phyloP scores from a whole-genome alignment of 1,140 invertebrate species.

The Drosophila saltans region DNA sequence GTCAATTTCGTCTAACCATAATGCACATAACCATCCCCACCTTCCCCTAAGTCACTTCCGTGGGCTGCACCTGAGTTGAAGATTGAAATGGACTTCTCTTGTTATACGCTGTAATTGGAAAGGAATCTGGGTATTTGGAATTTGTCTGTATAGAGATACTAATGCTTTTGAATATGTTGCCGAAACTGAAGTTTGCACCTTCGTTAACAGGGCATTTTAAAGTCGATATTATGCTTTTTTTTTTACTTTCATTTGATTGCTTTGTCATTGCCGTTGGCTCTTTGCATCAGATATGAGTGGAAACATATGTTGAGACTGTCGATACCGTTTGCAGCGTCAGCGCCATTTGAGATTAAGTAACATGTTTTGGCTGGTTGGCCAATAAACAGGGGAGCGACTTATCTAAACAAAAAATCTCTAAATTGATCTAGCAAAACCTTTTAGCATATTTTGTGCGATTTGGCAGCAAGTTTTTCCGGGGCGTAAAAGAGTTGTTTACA shows the following conservation, averaged over 20 bases:
- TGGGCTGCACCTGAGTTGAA: conserved; percentile 45
- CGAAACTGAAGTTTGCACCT: not conserved
- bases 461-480: conserved; percentile 69
- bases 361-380: conserved; percentile 62
- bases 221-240: not conserved
- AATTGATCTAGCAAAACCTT: conserved; percentile 81
- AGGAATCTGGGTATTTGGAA: no score
- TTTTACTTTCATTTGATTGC: conserved; percentile 37
- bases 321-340: conserved; percentile 59
- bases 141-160: no score
- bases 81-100: conserved; percentile 18
- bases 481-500: conserved; percentile 49
- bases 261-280: conserved; percentile 74
- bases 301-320: conserved; percentile 75
- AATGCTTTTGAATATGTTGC: no score
- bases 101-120: not conserved
- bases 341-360: conserved; percentile 79
- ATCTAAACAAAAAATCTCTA: conserved; percentile 81
- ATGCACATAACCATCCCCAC: conserved; percentile 29
- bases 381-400: conserved; percentile 69
- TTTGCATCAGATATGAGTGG: conserved; percentile 66
- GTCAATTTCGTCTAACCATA: conserved; percentile 42
- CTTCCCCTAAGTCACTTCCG: conserved; percentile 25
- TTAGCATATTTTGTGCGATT: conserved; percentile 82
- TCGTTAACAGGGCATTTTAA: not conserved